A percentile compares a stretch with the other conserved stretches of the same genome.
These are phyloP conservation scores for Meganola albula DNA, from an alignment of 2,888 invertebrate genomes.

Conservation along the genomic window DNA sequence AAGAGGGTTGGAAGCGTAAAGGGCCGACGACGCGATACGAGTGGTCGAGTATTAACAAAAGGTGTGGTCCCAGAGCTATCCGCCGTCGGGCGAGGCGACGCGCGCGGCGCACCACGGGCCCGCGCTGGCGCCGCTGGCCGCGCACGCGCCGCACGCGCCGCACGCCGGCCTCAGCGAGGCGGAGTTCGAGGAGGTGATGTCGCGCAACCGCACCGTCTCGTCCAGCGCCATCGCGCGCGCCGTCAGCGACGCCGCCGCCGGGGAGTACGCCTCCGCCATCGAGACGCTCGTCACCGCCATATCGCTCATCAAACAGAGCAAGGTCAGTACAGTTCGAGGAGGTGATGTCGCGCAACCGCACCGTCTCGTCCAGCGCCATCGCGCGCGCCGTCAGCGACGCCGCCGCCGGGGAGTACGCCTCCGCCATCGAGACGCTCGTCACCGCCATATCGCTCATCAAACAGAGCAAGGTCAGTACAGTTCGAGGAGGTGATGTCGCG, in stretches of 20 bases:
- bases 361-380: slow-evolving; percentile 98
- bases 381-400: slow-evolving; percentile 98
- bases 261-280: slow-evolving; percentile 98
- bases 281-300: slow-evolving; percentile 99
- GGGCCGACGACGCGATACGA: too few species aligned
- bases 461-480: slow-evolving; percentile 97
- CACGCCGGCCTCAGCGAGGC: slow-evolving; percentile 84
- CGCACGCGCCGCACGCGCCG: slow-evolving; percentile 35
- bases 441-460: slow-evolving; percentile 99
- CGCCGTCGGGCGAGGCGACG: slow-evolving; percentile 34
- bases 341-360: slow-evolving; percentile 94
- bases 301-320: slow-evolving; percentile 98
- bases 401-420: slow-evolving; percentile 97
- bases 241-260: slow-evolving; percentile 97
- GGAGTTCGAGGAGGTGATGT: slow-evolving; percentile 98
- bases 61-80: slow-evolving; percentile 39
- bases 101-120: slow-evolving; percentile 35
- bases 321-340: slow-evolving; percentile 96
- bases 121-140: slow-evolving; percentile 26
- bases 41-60: too few species aligned
- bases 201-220: slow-evolving; percentile 97
- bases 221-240: slow-evolving; percentile 98
- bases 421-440: slow-evolving; percentile 98
- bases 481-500: slow-evolving; percentile 97
- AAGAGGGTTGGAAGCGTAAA: too few species aligned